These are phyloP conservation scores for Baryphthengus martii DNA, from an alignment of 2,113 vertebrate genomes.

Conservation along the genomic window DNA sequence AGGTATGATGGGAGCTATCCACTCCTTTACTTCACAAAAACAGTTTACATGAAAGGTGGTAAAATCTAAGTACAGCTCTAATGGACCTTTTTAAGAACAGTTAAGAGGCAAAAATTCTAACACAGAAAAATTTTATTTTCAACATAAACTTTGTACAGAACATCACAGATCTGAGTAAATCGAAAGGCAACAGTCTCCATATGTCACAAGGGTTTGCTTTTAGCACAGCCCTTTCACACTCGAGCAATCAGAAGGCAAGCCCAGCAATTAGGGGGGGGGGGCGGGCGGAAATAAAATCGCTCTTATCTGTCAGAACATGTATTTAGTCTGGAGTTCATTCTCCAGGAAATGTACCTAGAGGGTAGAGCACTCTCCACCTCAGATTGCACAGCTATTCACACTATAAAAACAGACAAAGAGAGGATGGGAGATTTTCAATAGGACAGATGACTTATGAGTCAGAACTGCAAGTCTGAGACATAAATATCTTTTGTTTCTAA, in stretches of 20 bases:
- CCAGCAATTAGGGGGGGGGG: background rate
- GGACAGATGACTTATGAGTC: background rate
- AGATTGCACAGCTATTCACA: constrained; percentile 12
- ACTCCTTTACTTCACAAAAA: background rate
- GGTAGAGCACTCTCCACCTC: background rate
- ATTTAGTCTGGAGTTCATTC: constrained; percentile 11
- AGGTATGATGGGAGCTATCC: background rate
- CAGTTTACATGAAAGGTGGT: background rate
- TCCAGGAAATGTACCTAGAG: constrained; percentile 4
- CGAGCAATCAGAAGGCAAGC: constrained; percentile 32
- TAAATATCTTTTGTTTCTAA: background rate
- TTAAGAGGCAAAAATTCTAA: background rate
- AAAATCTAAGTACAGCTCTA: background rate
- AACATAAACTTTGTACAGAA: constrained; percentile 67
- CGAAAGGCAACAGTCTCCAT: constrained; percentile 44
- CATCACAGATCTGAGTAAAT: constrained; percentile 20
- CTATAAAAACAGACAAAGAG: background rate
- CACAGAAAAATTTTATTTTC: constrained; percentile 64
- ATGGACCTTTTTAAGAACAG: background rate
- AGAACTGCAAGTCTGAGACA: background rate
- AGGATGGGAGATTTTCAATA: background rate
- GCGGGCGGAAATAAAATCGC: background rate
- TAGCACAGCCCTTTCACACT: background rate
- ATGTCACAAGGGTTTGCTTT: background rate
- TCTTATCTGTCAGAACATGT: background rate